These are phyloP conservation scores for Sisyra terminalis DNA, from an alignment of 2,888 invertebrate genomes.

Conservation along the genomic window DNA sequence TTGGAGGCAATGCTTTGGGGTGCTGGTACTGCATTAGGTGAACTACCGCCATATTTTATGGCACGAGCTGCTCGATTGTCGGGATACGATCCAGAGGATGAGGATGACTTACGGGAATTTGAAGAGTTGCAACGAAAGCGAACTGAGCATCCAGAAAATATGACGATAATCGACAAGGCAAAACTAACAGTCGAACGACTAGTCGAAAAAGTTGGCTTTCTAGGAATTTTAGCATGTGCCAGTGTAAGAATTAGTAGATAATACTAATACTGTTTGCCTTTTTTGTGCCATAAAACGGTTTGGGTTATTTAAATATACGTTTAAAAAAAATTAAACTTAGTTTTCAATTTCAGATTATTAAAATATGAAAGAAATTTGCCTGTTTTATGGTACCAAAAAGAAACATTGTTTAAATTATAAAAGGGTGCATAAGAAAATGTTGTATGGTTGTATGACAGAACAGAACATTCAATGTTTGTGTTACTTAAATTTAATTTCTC, in stretches of 20 bases:
- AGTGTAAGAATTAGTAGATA: conserved; percentile 41
- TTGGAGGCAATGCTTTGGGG: conserved; percentile 98
- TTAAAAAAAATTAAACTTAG: too few species aligned
- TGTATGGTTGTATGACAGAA: too few species aligned
- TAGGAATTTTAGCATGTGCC: conserved; percentile 91
- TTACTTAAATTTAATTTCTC: too few species aligned
- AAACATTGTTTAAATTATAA: too few species aligned
- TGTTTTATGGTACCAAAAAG: too few species aligned
- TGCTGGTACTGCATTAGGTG: conserved; percentile 94
- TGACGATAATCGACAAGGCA: conserved; percentile 53
- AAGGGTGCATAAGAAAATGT: too few species aligned
- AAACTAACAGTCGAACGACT: conserved; percentile 77
- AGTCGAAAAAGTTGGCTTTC: conserved; percentile 88
- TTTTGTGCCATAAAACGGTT: too few species aligned
- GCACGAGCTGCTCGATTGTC: conserved; percentile 80
- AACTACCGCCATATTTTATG: conserved; percentile 99
- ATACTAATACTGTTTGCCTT: background rate
- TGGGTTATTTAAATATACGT: too few species aligned
- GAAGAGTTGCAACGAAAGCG: conserved; percentile 47
- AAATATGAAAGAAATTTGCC: too few species aligned
- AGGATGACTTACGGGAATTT: conserved; percentile 58
- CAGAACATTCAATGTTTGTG: too few species aligned
- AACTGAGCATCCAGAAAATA: conserved; percentile 33
- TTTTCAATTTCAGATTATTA: too few species aligned
- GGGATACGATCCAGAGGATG: conserved; percentile 38